Evolutionary conservation across 2,888 invertebrate genomes (phyloP).

Genomic region (Phortica magna): DNA sequence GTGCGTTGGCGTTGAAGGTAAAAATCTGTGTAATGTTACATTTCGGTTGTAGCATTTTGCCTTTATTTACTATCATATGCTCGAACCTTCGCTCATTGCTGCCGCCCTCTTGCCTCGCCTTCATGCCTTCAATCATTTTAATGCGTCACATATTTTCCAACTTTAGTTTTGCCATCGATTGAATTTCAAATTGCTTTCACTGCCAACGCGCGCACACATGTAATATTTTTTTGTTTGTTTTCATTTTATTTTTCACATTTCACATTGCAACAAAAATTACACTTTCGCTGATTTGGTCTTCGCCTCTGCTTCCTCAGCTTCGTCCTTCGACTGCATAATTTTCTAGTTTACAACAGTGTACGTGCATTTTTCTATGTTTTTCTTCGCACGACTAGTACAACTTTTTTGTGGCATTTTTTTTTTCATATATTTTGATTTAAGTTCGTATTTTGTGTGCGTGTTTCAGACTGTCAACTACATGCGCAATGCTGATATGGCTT

Average conservation of each 20-base stretch:
- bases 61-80: not conserved
- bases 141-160: not conserved
- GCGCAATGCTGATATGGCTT: constrained; percentile 11
- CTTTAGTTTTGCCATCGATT: constrained; percentile 17
- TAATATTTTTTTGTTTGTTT: not conserved
- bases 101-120: not conserved
- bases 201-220: not conserved
- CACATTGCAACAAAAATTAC: not conserved
- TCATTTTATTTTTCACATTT: not conserved
- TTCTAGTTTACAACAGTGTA: not conserved
- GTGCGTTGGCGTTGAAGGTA: not conserved
- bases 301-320: not conserved
- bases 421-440: not conserved
- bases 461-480: constrained; percentile 23
- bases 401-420: not conserved
- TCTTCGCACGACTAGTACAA: not conserved
- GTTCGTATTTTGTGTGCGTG: not conserved
- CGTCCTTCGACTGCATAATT: constrained; percentile 19
- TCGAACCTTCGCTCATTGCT: not conserved
- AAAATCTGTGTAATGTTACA: constrained; percentile 19
- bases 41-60: not conserved
- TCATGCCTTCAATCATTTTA: not conserved
- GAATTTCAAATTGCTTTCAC: constrained; percentile 29
- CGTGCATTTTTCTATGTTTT: constrained; percentile 1
- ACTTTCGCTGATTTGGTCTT: constrained; percentile 22